phyloP scores from a whole-genome alignment of 2,888 invertebrate species.

The Limnephilus lunatus region DNA sequence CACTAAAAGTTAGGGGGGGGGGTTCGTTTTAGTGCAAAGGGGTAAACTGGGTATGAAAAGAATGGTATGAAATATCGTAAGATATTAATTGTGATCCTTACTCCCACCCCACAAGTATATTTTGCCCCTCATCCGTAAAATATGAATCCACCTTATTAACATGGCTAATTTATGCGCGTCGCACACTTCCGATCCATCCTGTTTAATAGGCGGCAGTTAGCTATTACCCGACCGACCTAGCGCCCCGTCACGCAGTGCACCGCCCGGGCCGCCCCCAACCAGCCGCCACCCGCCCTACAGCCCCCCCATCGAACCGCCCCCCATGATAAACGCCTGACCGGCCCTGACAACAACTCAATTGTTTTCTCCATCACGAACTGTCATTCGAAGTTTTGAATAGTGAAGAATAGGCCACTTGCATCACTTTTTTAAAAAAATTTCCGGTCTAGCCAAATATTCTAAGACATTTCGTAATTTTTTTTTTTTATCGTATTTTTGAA shows the following conservation, averaged over 20 bases:
- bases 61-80: neutral
- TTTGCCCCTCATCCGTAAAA: neutral
- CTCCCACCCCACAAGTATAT: neutral
- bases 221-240: slow-evolving; percentile 8
- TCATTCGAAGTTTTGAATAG: neutral
- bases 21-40: too few relatives aligned
- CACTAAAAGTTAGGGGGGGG: neutral
- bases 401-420: too few relatives aligned
- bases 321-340: slow-evolving; percentile 56
- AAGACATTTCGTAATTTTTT: too few relatives aligned
- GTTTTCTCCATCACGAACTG: slow-evolving; percentile 47
- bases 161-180: slow-evolving; percentile 25
- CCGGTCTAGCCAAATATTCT: too few relatives aligned
- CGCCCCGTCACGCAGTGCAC: slow-evolving; percentile 49
- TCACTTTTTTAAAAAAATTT: too few relatives aligned
- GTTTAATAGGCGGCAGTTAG: slow-evolving; percentile 49
- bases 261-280: slow-evolving; percentile 19
- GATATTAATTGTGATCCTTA: neutral
- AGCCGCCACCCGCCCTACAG: neutral
- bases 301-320: neutral
- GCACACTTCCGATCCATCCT: slow-evolving; percentile 25
- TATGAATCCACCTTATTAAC: neutral
- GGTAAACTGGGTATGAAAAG: neutral
- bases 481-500: too few relatives aligned
- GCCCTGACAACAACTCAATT: slow-evolving; percentile 58